A percentile compares a stretch with the other conserved stretches of the same genome.
Conservation (phyloP, 2,797 vertebrate species). For the Galago senegalensis region DNA sequence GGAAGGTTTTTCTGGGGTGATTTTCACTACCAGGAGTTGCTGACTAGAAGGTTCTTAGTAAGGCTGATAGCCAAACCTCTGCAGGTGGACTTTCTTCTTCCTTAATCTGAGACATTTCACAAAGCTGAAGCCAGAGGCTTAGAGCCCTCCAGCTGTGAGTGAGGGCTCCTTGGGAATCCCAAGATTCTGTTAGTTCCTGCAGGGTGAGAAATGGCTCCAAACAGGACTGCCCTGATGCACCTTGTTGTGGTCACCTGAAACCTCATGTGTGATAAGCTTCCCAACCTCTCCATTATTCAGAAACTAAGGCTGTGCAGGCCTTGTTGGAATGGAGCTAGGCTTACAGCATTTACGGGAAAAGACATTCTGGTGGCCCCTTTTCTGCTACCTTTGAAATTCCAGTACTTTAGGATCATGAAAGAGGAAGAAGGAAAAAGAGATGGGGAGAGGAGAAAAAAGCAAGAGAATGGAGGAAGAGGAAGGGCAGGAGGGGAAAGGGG, state of each 20-base stretch:
- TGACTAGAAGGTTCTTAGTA: not conserved
- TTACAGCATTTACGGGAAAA: not conserved
- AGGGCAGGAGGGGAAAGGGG: not conserved
- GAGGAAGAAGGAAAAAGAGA: not conserved
- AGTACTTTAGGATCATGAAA: not conserved
- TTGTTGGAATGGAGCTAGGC: not conserved
- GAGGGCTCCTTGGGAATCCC: not conserved
- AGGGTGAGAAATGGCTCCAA: not conserved
- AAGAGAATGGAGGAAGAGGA: not conserved
- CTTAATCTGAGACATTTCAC: not conserved
- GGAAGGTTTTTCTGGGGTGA: not conserved
- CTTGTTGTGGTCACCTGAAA: accelerated
- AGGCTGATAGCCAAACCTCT: not conserved
- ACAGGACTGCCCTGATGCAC: not conserved
- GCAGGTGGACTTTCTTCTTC: not conserved
- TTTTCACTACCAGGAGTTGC: not conserved
- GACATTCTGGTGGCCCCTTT: not conserved
- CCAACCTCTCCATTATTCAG: not conserved
- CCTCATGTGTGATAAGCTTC: not conserved
- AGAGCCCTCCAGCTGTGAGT: not conserved
- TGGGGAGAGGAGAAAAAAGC: not conserved
- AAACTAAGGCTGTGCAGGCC: not conserved
- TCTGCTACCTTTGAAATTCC: not conserved
- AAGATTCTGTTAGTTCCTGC: not conserved
- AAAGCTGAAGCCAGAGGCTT: not conserved